Conservation (phyloP, 2,888 invertebrate species). For the Lithophane socia region DNA sequence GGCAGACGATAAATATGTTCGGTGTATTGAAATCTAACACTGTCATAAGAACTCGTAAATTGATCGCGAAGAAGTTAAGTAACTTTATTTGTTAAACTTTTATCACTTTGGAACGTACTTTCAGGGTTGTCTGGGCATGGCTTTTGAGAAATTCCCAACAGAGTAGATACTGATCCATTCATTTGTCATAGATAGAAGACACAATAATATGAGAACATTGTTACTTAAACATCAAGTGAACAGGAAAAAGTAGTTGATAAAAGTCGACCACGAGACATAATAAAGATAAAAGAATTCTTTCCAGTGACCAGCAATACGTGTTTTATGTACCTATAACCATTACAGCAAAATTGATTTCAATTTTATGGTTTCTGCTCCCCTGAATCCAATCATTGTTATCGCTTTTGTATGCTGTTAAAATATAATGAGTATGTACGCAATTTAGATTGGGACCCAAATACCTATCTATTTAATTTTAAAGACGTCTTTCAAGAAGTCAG, state of each 20-base stretch:
- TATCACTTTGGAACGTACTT: slow-evolving; percentile 68
- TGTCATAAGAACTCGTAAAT: slow-evolving; percentile 85
- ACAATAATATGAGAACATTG: slow-evolving; percentile 8
- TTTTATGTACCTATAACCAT: slow-evolving; percentile 88
- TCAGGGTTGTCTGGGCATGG: slow-evolving; percentile 42
- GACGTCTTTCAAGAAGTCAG: slow-evolving; percentile 47
- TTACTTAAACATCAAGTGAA: slow-evolving; percentile 26
- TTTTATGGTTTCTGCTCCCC: slow-evolving; percentile 89
- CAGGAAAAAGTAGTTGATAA: slow-evolving; percentile 40
- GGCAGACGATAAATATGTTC: slow-evolving; percentile 86
- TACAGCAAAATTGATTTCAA: slow-evolving; percentile 89
- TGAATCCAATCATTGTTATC: slow-evolving; percentile 90
- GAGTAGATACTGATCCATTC: slow-evolving; percentile 1
- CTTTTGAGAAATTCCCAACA: slow-evolving; percentile 15
- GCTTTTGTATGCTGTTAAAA: slow-evolving; percentile 87
- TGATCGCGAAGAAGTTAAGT: slow-evolving; percentile 79
- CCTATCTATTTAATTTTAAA: slow-evolving; percentile 60
- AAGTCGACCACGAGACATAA: slow-evolving; percentile 57
- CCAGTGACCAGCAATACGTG: slow-evolving; percentile 79
- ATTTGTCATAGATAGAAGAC: slow-evolving; percentile 5
- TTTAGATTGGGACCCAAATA: slow-evolving; percentile 77
- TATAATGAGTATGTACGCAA: slow-evolving; percentile 84
- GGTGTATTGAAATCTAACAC: slow-evolving; percentile 87
- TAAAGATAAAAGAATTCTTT: slow-evolving; percentile 78
- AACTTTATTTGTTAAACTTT: slow-evolving; percentile 79